Percentiles rank a stretch among this genome's conserved stretches.
Evolutionary conservation across 2,113 vertebrate genomes (phyloP).

Genomic region (Fukomys damarensis): DNA sequence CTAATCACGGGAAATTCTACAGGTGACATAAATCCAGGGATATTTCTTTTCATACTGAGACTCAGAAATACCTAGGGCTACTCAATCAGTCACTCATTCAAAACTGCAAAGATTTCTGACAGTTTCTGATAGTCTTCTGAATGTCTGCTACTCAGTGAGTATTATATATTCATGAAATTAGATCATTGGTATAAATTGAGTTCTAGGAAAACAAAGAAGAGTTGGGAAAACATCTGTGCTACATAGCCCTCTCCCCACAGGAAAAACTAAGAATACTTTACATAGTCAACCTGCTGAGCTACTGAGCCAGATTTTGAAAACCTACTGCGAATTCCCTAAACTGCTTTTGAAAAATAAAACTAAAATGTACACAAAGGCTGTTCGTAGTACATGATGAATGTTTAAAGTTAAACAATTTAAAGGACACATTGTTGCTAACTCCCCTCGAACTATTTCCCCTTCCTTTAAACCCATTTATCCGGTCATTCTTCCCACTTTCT

Average conservation of each 20-base stretch:
- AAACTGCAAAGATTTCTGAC: conserved; percentile 55
- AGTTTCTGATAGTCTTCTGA: conserved; percentile 61
- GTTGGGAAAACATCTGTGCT: conserved; percentile 37
- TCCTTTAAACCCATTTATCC: not conserved
- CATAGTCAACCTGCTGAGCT: not conserved
- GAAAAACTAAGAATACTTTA: conserved; percentile 33
- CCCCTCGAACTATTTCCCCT: not conserved
- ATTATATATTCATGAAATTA: conserved; percentile 62
- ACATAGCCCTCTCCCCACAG: not conserved
- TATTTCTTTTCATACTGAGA: conserved; percentile 48
- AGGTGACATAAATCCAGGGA: conserved; percentile 58
- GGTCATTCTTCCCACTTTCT: not conserved
- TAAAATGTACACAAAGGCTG: not conserved
- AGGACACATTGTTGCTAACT: not conserved
- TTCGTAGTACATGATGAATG: not conserved
- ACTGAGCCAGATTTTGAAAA: conserved; percentile 23
- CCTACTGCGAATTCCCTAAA: not conserved
- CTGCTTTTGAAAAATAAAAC: conserved; percentile 50
- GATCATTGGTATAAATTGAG: conserved; percentile 57
- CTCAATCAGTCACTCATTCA: conserved; percentile 61
- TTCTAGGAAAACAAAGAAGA: conserved; percentile 63
- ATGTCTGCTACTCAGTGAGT: conserved; percentile 23
- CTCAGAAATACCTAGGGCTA: conserved; percentile 59
- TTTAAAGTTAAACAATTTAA: not conserved
- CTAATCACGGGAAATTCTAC: conserved; percentile 54